Percentiles rank a stretch among this genome's conserved stretches.
Evolutionary conservation across 2,797 vertebrate species (phyloP).

Genomic region (Pogonophryne albipinna): DNA sequence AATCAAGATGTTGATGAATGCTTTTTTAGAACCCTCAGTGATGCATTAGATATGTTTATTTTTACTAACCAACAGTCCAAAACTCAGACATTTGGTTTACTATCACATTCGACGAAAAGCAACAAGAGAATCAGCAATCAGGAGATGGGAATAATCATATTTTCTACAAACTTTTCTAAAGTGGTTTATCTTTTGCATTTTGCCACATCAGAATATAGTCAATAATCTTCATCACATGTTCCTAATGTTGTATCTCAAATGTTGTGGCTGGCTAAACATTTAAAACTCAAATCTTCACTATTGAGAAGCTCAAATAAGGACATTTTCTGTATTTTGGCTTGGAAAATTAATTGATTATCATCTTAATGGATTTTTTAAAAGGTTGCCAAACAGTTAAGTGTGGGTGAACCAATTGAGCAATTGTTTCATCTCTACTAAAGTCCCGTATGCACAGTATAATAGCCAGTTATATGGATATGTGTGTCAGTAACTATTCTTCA

Average conservation of each 20-base stretch:
- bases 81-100: not conserved
- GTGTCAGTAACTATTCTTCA: slow-evolving; percentile 8
- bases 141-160: not conserved
- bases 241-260: not conserved
- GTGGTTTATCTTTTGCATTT: not conserved
- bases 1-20: not conserved
- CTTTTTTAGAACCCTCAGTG: not conserved
- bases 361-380: not conserved
- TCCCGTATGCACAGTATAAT: not conserved
- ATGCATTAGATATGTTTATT: not conserved
- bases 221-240: not conserved
- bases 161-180: not conserved
- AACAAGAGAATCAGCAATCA: not conserved
- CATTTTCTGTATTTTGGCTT: too few species aligned
- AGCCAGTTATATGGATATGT: not conserved
- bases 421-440: not conserved
- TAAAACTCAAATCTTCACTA: not conserved
- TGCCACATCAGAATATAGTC: not conserved
- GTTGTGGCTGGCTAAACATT: not conserved
- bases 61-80: not conserved
- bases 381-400: not conserved
- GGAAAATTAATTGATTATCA: too few species aligned
- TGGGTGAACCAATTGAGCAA: not conserved
- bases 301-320: not conserved
- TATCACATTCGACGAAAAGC: not conserved